Evolutionary conservation across 2,797 vertebrate species (phyloP).

Genomic region (Triplophysa yarkandensis): DNA sequence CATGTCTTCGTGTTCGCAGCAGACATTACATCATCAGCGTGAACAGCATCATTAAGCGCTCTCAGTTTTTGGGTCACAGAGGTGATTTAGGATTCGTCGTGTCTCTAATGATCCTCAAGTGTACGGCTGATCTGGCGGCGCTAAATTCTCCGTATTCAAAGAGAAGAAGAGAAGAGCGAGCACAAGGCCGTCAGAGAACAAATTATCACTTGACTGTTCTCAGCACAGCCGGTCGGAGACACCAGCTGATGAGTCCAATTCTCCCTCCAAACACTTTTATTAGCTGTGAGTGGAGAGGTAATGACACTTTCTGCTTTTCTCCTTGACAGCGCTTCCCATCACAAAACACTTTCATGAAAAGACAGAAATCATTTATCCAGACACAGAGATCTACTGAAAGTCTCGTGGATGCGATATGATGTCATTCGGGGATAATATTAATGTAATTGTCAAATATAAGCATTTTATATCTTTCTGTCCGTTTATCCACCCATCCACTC

Average conservation of each 20-base stretch:
- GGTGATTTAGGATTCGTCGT: background rate
- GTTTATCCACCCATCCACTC: background rate
- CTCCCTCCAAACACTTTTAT: background rate
- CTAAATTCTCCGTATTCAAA: background rate
- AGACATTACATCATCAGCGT: background rate
- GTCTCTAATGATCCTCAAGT: conserved; percentile 17
- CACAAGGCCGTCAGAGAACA: background rate
- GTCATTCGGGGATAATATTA: background rate
- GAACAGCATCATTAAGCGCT: conserved; percentile 2
- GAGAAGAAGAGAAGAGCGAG: background rate
- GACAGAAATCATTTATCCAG: background rate
- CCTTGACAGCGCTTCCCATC: conserved; percentile 5
- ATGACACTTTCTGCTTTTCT: background rate
- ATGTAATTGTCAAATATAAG: no score
- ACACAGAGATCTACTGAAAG: background rate
- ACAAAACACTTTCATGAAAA: background rate
- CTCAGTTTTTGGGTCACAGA: conserved; percentile 18
- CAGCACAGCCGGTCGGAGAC: conserved; percentile 1
- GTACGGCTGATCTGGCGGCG: background rate
- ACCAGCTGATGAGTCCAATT: background rate
- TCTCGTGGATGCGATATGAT: background rate
- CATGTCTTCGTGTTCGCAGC: background rate
- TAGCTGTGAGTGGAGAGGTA: background rate
- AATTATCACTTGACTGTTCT: conserved; percentile 4
- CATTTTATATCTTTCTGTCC: background rate